phyloP scores from a whole-genome alignment of 2,113 vertebrate species.

The Oreochromis tanganicae region DNA sequence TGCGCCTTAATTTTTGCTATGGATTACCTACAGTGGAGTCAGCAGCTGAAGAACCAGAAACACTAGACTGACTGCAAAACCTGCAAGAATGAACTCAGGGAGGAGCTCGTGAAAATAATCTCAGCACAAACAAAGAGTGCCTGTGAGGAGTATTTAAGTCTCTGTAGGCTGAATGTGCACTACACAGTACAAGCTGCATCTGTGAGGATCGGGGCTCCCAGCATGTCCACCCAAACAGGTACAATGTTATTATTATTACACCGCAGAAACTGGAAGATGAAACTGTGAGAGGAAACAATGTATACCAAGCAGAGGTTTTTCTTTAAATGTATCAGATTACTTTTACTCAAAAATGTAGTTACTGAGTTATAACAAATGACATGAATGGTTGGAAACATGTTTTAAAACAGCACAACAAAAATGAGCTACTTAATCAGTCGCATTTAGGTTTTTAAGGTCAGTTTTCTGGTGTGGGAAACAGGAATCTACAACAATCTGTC shows the following conservation, averaged over 20 bases:
- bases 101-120: not conserved
- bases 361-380: not conserved
- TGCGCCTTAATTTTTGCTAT: not conserved
- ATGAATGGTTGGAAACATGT: not conserved
- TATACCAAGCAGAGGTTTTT: not conserved
- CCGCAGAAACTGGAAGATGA: not conserved
- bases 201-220: rapidly evolving
- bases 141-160: not conserved
- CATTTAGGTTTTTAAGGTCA: not conserved
- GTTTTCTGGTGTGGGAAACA: not conserved
- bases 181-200: not conserved
- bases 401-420: not conserved
- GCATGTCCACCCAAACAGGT: not conserved
- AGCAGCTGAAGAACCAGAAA: not conserved
- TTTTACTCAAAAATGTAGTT: not conserved
- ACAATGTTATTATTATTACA: not conserved
- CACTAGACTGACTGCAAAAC: not conserved
- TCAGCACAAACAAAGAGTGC: not conserved
- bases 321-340: not conserved
- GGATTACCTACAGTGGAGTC: not conserved
- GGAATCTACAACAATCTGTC: not conserved
- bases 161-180: not conserved
- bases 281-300: not conserved
- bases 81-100: rapidly evolving
- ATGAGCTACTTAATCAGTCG: not conserved